These are phyloP conservation scores for Gallinago media DNA, from an alignment of 2,113 vertebrate species.

Conservation along the genomic window DNA sequence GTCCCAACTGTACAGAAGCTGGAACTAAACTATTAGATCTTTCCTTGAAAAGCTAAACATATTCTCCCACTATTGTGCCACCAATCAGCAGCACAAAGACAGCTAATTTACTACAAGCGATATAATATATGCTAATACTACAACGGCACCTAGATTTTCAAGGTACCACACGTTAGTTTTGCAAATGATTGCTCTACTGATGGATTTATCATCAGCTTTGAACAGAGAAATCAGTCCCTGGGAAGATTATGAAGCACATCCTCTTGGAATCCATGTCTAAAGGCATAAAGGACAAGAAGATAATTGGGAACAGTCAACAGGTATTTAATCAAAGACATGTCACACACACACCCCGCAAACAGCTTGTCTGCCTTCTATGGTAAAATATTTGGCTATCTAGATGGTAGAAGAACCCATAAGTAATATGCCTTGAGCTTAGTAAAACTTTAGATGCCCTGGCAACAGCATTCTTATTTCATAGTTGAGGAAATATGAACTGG, in stretches of 20 bases:
- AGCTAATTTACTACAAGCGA: background rate
- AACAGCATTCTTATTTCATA: background rate
- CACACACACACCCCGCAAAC: too few species aligned
- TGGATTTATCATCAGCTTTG: background rate
- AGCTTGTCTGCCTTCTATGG: background rate
- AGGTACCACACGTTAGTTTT: background rate
- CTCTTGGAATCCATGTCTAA: background rate
- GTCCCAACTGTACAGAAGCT: background rate
- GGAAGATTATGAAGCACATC: background rate
- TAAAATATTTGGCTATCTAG: background rate
- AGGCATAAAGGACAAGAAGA: background rate
- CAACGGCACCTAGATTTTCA: conserved; percentile 19
- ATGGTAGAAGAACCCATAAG: background rate
- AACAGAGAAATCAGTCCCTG: background rate
- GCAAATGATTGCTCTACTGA: background rate
- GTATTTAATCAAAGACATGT: background rate
- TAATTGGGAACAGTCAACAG: background rate
- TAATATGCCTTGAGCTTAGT: background rate
- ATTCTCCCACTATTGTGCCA: background rate
- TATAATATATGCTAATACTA: background rate
- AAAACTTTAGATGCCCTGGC: background rate
- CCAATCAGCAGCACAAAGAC: background rate
- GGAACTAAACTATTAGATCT: conserved; percentile 23
- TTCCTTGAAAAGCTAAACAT: conserved; percentile 33
- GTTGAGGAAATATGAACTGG: background rate